Evolutionary conservation across 2,797 vertebrate genomes (phyloP).

Genomic region (Lagodon rhomboides): DNA sequence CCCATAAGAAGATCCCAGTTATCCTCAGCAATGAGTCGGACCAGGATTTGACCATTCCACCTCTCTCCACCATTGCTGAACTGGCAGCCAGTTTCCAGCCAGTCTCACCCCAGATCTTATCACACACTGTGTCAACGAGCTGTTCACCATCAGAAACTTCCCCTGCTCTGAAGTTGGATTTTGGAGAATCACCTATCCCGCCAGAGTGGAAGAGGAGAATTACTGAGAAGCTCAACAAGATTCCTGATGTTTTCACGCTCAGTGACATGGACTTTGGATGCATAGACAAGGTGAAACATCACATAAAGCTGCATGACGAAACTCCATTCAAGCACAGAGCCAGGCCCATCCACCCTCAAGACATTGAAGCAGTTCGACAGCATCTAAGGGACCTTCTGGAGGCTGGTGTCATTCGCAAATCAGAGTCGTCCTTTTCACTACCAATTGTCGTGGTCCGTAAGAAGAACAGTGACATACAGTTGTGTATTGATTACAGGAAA

Average conservation of each 20-base stretch:
- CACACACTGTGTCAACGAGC: background rate
- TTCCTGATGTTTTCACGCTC: background rate
- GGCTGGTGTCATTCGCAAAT: too few relatives aligned
- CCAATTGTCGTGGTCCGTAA: too few relatives aligned
- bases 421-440: too few relatives aligned
- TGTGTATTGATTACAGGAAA: too few relatives aligned
- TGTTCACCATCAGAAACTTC: background rate
- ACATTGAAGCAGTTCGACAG: background rate
- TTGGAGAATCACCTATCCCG: background rate
- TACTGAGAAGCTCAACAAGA: background rate
- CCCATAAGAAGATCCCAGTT: too few relatives aligned
- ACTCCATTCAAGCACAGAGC: background rate
- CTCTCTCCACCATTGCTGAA: too few relatives aligned
- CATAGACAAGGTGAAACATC: constrained; percentile 1
- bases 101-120: background rate
- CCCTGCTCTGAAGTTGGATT: background rate
- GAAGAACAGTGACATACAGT: too few relatives aligned
- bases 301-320: too few relatives aligned
- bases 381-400: background rate
- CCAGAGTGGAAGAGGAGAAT: background rate
- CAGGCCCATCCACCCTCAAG: background rate
- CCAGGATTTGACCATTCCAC: too few relatives aligned
- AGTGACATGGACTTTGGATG: background rate
- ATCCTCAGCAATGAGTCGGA: too few relatives aligned
- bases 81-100: too few relatives aligned